These are phyloP conservation scores for Neelides folsomi DNA, from an alignment of 2,888 invertebrate species.

Conservation along the genomic window DNA sequence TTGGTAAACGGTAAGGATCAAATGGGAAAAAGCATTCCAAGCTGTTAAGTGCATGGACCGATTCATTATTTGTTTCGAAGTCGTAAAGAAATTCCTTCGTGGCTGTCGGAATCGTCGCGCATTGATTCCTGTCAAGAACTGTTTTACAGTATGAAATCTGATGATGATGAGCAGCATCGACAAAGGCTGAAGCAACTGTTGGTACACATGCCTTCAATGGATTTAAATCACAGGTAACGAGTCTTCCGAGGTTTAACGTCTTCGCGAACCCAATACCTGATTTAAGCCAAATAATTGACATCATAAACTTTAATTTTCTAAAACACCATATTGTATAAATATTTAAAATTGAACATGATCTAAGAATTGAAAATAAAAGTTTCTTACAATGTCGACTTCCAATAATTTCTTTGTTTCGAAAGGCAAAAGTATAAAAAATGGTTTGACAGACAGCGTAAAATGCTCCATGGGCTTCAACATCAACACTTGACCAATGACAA, in stretches of 20 bases:
- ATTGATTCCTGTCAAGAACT: constrained; percentile 65
- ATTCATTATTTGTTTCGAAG: constrained; percentile 5
- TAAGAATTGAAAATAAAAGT: no score
- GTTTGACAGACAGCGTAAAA: constrained; percentile 88
- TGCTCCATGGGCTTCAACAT: constrained; percentile 61
- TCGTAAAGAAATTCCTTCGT: constrained; percentile 15
- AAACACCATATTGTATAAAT: no score
- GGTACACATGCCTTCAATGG: constrained; percentile 70
- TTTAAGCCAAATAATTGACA: no score
- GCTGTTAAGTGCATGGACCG: constrained; percentile 5
- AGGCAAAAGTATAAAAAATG: constrained; percentile 81
- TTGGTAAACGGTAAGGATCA: constrained; percentile 67
- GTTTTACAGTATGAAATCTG: constrained; percentile 87
- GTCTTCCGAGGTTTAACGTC: constrained; percentile 55
- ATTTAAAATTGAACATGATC: no score
- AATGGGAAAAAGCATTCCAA: constrained; percentile 73
- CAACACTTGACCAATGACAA: constrained; percentile 43
- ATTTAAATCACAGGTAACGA: constrained; percentile 74
- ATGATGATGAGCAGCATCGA: constrained; percentile 64
- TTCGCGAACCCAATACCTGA: constrained; percentile 15
- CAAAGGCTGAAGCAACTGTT: constrained; percentile 64
- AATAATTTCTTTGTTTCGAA: constrained; percentile 72
- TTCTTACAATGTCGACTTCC: constrained; percentile 58
- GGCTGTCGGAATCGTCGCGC: constrained; percentile 20
- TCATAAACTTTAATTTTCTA: no score